These are phyloP conservation scores for Elgaria multicarinata DNA, from an alignment of 2,113 vertebrate genomes.

Conservation along the genomic window DNA sequence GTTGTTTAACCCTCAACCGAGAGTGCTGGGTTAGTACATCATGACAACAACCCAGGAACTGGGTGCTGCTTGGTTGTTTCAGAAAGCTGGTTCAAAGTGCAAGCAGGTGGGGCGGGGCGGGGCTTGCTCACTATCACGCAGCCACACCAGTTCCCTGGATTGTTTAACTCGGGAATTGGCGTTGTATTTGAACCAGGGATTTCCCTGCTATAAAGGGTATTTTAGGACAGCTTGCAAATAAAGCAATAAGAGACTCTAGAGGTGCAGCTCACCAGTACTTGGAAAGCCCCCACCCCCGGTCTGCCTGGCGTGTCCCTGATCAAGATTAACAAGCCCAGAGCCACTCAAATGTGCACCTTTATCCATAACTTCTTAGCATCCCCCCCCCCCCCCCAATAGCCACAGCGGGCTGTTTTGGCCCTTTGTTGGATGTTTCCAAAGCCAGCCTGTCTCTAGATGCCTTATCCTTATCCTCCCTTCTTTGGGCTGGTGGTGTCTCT, in stretches of 20 bases:
- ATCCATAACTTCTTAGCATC: neutral
- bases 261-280: neutral
- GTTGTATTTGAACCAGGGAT: no score
- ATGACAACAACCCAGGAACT: no score
- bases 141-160: no score
- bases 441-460: neutral
- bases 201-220: no score
- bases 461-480: neutral
- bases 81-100: no score
- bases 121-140: no score
- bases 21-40: no score
- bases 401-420: neutral
- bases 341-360: neutral
- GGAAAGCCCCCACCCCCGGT: neutral
- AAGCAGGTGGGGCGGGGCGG: no score
- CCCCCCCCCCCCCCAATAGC: neutral
- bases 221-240: neutral
- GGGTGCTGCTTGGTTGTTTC: no score
- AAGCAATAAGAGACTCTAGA: neutral
- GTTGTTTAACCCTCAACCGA: no score
- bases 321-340: neutral
- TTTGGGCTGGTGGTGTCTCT: neutral
- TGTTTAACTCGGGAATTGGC: no score
- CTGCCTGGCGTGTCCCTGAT: neutral
- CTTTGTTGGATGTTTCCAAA: neutral